A percentile compares a stretch with the other conserved stretches of the same genome.
phyloP scores from a whole-genome alignment of 2,888 invertebrate species.

The Chelonus formosanus region DNA sequence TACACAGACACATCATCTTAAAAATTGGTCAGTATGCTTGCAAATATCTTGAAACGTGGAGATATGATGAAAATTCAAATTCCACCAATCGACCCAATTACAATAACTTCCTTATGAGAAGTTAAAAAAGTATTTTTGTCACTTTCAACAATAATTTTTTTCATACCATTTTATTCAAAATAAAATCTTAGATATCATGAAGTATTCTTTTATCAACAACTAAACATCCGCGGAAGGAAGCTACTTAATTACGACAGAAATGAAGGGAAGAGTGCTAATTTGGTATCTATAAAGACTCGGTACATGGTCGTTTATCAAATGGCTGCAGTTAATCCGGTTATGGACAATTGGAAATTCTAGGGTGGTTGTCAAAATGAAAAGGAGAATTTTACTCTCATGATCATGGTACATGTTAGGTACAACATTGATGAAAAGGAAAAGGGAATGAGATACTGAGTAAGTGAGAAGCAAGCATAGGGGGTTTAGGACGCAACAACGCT shows the following conservation, averaged over 20 bases:
- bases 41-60: no score
- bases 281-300: not conserved
- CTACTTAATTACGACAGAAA: no score
- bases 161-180: no score
- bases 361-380: slow-evolving; percentile 28
- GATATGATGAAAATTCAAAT: no score
- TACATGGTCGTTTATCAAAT: slow-evolving; percentile 56
- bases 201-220: no score
- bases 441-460: slow-evolving; percentile 30
- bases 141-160: not conserved
- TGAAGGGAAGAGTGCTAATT: no score
- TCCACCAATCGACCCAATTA: no score
- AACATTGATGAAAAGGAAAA: slow-evolving; percentile 29
- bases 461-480: slow-evolving; percentile 38
- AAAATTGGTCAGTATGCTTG: no score
- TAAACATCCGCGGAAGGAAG: no score
- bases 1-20: no score
- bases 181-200: no score
- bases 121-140: slow-evolving; percentile 4
- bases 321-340: slow-evolving; percentile 62
- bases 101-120: no score
- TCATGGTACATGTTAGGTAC: slow-evolving; percentile 30
- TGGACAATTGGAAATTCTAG: slow-evolving; percentile 46
- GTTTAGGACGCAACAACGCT: slow-evolving; percentile 50
- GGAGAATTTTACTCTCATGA: slow-evolving; percentile 28